phyloP scores from a whole-genome alignment of 1,140 invertebrate species.

The Sinella curviseta region DNA sequence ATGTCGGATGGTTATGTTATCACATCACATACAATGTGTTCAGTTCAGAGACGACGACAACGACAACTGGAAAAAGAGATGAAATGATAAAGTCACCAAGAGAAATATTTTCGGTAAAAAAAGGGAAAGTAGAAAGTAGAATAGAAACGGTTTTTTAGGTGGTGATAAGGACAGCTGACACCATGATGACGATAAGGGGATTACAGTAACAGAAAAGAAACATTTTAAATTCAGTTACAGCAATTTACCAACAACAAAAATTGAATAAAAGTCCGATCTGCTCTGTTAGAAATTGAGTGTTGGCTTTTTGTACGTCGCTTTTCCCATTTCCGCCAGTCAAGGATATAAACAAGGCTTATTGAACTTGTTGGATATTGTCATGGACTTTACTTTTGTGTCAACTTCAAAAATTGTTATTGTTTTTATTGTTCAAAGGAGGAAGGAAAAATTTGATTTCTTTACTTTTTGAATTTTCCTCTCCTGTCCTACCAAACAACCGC shows the following conservation, averaged over 20 bases:
- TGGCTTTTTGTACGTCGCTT: neutral
- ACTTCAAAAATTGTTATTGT: too few species aligned
- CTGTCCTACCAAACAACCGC: too few species aligned
- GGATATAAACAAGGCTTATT: too few species aligned
- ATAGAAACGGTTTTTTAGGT: neutral
- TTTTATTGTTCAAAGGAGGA: too few species aligned
- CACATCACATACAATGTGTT: neutral
- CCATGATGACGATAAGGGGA: neutral
- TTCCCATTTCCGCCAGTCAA: too few species aligned
- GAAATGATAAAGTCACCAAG: neutral
- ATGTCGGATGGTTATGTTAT: neutral
- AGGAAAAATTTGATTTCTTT: too few species aligned
- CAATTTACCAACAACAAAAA: neutral
- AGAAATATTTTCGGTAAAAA: neutral
- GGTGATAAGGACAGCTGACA: neutral
- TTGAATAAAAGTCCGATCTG: neutral
- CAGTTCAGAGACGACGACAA: neutral
- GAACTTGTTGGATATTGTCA: too few species aligned
- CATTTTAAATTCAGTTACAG: neutral
- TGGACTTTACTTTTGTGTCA: too few species aligned
- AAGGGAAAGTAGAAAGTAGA: neutral
- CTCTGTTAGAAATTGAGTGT: too few species aligned
- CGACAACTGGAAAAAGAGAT: neutral
- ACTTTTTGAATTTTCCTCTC: too few species aligned
- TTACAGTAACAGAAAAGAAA: neutral